These are phyloP conservation scores for Myrmecobius fasciatus DNA, from an alignment of 2,113 vertebrate species.

Conservation along the genomic window DNA sequence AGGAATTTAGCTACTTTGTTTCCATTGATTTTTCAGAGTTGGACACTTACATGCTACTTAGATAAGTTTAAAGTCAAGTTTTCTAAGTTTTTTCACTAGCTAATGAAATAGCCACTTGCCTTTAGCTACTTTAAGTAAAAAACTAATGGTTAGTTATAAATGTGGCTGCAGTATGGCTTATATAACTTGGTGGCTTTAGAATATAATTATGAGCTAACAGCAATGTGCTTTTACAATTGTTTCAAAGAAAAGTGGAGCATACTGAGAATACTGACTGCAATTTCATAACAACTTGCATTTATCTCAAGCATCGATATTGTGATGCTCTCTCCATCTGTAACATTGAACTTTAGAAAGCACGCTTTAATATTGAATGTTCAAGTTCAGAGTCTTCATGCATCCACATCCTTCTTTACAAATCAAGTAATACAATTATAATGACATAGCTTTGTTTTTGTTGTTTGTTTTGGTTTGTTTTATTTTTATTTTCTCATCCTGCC, in stretches of 20 bases:
- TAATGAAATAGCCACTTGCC: not conserved
- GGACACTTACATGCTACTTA: not conserved
- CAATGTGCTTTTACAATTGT: not conserved
- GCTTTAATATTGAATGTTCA: not conserved
- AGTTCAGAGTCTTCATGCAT: not conserved
- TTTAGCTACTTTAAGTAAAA: not conserved
- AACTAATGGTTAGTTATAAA: not conserved
- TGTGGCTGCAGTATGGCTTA: not conserved
- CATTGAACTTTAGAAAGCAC: not conserved
- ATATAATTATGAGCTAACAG: not conserved
- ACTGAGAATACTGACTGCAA: not conserved
- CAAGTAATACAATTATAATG: not conserved
- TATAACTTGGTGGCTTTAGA: not conserved
- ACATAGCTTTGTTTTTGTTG: not conserved
- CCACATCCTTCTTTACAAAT: not conserved
- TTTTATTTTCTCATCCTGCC: not conserved
- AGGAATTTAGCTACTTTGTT: not conserved
- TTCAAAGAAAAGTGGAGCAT: not conserved
- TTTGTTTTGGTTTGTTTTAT: not conserved
- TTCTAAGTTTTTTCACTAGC: not conserved
- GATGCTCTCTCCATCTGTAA: not conserved
- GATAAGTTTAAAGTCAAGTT: constrained; percentile 14
- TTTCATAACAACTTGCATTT: not conserved
- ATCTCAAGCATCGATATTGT: not conserved
- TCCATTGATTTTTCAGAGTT: not conserved